Base-by-base conservation (phyloP, 2,113 vertebrate genomes). In the Tyrannus savana region DNA sequence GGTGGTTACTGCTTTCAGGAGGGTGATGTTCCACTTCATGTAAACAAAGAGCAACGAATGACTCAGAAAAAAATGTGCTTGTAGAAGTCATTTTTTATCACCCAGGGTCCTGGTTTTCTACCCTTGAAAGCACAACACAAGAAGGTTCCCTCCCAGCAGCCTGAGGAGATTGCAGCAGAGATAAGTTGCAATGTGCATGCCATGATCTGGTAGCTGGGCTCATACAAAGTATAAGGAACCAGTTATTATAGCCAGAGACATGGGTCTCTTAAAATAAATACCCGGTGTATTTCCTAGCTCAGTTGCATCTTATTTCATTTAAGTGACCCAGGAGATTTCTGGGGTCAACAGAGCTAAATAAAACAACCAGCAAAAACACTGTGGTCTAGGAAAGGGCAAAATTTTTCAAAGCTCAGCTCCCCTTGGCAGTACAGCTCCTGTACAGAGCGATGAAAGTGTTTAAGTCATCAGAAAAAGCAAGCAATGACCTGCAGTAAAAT, bases 401-500 rank as follows among this genome's bases (percentile, higher is more conserved):
- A 55, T 60, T 93, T 92, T 90, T 72, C 78, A 84, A 69, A 68
- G 47, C 60, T 93, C 52, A 77, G 12, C 50, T 91, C n/a, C 85
- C 76, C 52, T 52, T 71, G 49, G 52, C 1, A 0, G 31, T 60
- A 35, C 0, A 0, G 52, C 72, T 93, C 59, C 73, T 31, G 18
- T 56, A 39, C 0, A 3, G 73, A 49, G 68, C 37, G 56, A 90
- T 53, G 49, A 75, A 88, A 90, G 21, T 58, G 31, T 82, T 90
- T 59, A 95, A 90, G 83, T 88, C 83, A 84, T 89, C 73, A 91
- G 67, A 89, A 94, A 90, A 76, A 88, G 80, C 73, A 81, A 44
- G 44, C 91, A 79, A 41, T 93, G 91, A 79, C 84, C 93, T 96
- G 93, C 69, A 91, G 71, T 72, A 80, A 94, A 77, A 86, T 41